Conservation (phyloP, 2,888 invertebrate species). For the Dryococelus australis region DNA sequence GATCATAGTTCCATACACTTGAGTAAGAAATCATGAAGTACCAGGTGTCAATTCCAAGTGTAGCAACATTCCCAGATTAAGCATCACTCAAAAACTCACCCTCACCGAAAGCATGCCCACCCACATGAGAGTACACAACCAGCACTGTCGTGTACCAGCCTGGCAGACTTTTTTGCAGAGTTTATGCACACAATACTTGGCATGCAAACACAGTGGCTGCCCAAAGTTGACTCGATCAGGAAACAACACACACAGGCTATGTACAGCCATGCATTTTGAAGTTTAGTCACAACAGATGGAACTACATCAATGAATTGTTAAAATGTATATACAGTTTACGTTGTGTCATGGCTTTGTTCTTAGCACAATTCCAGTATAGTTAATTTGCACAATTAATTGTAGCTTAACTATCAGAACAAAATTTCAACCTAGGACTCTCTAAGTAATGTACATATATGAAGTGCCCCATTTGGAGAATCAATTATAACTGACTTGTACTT, state of each 20-base stretch:
- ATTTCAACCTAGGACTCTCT: too few relatives aligned
- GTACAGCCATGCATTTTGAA: not conserved
- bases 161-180: not conserved
- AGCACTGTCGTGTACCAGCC: not conserved
- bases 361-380: too few relatives aligned
- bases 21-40: not conserved
- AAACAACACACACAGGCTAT: not conserved
- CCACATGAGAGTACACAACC: not conserved
- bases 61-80: not conserved
- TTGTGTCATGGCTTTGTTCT: not conserved
- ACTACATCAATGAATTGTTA: not conserved
- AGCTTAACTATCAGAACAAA: too few relatives aligned
- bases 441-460: too few relatives aligned
- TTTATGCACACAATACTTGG: not conserved
- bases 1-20: not conserved
- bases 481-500: too few relatives aligned
- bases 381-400: too few relatives aligned
- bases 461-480: too few relatives aligned
- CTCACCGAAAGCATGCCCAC: not conserved
- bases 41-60: not conserved
- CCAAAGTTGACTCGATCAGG: not conserved
- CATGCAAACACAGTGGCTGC: not conserved
- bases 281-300: not conserved
- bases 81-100: not conserved
- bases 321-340: not conserved